A percentile compares a stretch with the other conserved stretches of the same genome.
Conservation (phyloP, 64 coral and sea anemone genomes). For the Pachyseris speciosa region DNA sequence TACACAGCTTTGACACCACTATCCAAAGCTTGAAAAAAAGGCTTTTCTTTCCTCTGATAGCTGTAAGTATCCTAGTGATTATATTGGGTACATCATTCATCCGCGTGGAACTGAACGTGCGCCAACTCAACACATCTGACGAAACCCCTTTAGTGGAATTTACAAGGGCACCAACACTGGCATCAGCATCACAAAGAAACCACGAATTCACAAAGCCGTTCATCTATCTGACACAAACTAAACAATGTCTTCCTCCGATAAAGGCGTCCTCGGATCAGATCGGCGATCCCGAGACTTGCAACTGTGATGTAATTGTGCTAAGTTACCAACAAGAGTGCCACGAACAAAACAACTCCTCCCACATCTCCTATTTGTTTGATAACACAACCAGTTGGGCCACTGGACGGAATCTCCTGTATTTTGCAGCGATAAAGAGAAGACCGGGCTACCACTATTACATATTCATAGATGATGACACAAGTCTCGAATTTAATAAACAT, state of each 20-base stretch:
- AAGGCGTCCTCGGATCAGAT: neutral
- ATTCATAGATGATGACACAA: slow-evolving; percentile 55
- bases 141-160: neutral
- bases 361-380: slow-evolving; percentile 60
- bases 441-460: slow-evolving; percentile 46
- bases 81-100: neutral
- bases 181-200: neutral
- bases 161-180: neutral
- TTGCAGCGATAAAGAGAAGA: slow-evolving; percentile 1
- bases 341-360: neutral
- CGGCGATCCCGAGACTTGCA: slow-evolving; percentile 38
- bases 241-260: slow-evolving; percentile 31
- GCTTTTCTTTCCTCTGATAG: neutral
- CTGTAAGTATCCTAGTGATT: neutral
- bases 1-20: neutral
- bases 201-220: slow-evolving; percentile 9
- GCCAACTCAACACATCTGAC: neutral
- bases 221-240: slow-evolving; percentile 46
- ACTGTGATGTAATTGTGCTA: slow-evolving; percentile 64
- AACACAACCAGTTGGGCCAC: slow-evolving; percentile 35
- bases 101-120: neutral
- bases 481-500: neutral
- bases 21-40: neutral
- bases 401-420: slow-evolving; percentile 53
- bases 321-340: slow-evolving; percentile 20